phyloP scores from a whole-genome alignment of 2,797 vertebrate genomes.

The Melanotaenia parkinsoni region DNA sequence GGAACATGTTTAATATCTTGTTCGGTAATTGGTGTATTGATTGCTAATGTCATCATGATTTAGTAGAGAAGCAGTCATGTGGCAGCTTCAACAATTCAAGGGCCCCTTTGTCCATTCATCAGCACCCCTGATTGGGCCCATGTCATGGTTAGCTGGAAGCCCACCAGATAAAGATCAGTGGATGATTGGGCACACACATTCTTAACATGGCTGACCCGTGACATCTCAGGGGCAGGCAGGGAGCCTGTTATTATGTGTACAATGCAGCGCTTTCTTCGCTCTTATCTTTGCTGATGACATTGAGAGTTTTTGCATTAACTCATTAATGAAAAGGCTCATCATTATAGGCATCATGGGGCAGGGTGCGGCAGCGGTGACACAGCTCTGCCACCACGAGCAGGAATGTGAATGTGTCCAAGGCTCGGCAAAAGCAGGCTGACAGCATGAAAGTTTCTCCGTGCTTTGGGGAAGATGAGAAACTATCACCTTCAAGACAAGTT shows the following conservation, averaged over 20 bases:
- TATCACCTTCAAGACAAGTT: constrained; percentile 27
- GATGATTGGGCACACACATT: constrained; percentile 99
- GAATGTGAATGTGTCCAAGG: constrained; percentile 61
- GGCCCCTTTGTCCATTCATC: constrained; percentile 97
- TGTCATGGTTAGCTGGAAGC: constrained; percentile 94
- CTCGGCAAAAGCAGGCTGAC: constrained; percentile 37
- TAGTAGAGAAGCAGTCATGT: constrained; percentile 89
- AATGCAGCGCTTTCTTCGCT: constrained; percentile 93
- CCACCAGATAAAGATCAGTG: constrained; percentile 96
- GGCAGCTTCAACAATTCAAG: constrained; percentile 89
- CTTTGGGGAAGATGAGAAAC: constrained; percentile 39
- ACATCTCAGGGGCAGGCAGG: constrained; percentile 91
- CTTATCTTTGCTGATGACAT: constrained; percentile 98
- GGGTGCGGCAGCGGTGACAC: constrained; percentile 65
- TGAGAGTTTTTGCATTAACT: constrained; percentile 98
- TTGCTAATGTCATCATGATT: constrained; percentile 95
- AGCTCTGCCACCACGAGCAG: constrained; percentile 52
- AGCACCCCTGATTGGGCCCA: constrained; percentile 91
- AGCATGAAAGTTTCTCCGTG: constrained; percentile 36
- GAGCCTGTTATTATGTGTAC: constrained; percentile 95
- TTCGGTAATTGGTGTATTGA: constrained; percentile 95
- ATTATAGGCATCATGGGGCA: constrained; percentile 84
- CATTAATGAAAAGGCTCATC: constrained; percentile 96
- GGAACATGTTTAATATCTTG: constrained; percentile 89
- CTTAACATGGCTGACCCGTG: constrained; percentile 99